These are phyloP conservation scores for Troides aeacus DNA, from an alignment of 2,888 invertebrate species.

Conservation along the genomic window DNA sequence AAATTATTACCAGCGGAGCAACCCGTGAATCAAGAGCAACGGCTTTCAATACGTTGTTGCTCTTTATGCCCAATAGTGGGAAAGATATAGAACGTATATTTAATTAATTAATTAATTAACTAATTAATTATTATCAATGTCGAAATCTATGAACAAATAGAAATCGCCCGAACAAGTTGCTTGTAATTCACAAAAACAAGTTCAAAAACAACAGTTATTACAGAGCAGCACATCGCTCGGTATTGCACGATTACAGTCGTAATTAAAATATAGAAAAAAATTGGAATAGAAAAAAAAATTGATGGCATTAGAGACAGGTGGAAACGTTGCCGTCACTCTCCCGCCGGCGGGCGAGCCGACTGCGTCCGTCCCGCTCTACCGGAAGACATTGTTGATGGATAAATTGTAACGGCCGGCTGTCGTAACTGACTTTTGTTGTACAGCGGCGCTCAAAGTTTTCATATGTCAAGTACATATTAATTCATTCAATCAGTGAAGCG, in stretches of 20 bases:
- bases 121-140: too few species aligned
- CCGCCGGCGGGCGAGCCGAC: slow-evolving; percentile 29
- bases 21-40: too few species aligned
- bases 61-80: too few species aligned
- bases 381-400: slow-evolving; percentile 63
- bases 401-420: slow-evolving; percentile 74
- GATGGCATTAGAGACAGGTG: slow-evolving; percentile 62
- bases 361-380: slow-evolving; percentile 52
- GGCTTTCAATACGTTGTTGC: too few species aligned
- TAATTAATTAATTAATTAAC: too few species aligned
- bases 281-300: slow-evolving; percentile 46
- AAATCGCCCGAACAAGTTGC: slow-evolving; percentile 22
- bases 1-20: too few species aligned
- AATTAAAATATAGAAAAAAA: slow-evolving; percentile 57
- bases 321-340: slow-evolving; percentile 49
- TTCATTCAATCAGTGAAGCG: too few species aligned
- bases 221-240: slow-evolving; percentile 34
- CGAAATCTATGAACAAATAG: slow-evolving; percentile 12
- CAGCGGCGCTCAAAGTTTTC: slow-evolving; percentile 52
- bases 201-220: slow-evolving; percentile 23
- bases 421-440: slow-evolving; percentile 72
- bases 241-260: slow-evolving; percentile 65
- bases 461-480: too few species aligned
- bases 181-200: slow-evolving; percentile 30
- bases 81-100: too few species aligned